phyloP scores from a whole-genome alignment of 2,888 invertebrate genomes.

The Athrips mouffetella region DNA sequence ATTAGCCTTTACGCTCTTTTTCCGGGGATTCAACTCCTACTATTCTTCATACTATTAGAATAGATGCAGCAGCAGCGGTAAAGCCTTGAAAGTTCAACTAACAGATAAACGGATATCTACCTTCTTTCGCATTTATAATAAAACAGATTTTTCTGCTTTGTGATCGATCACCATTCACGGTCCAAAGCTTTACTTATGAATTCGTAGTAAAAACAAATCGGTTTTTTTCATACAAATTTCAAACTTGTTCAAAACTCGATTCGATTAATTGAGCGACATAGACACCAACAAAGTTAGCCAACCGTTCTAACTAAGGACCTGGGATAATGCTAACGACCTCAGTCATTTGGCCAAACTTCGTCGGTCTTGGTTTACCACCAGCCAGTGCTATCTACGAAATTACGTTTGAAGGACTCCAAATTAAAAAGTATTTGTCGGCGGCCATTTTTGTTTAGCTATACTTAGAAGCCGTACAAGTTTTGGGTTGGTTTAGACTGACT shows the following conservation, averaged over 20 bases:
- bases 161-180: too few species aligned
- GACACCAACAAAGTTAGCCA: not conserved
- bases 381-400: conserved; percentile 24
- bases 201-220: not conserved
- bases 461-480: conserved; percentile 62
- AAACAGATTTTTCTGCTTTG: too few species aligned
- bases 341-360: conserved; percentile 32
- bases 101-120: too few species aligned
- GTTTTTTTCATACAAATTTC: too few species aligned
- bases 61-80: too few species aligned
- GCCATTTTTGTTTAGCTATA: conserved; percentile 62
- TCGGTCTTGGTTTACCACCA: conserved; percentile 26
- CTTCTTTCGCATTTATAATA: too few species aligned
- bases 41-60: too few species aligned
- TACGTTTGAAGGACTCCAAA: conserved; percentile 28
- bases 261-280: too few species aligned
- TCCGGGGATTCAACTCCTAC: too few species aligned
- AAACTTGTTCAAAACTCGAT: too few species aligned
- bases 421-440: conserved; percentile 43
- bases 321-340: conserved; percentile 30
- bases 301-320: conserved; percentile 4
- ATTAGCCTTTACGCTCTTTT: too few species aligned
- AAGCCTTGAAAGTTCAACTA: too few species aligned
- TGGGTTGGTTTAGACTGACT: conserved; percentile 53
- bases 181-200: not conserved